phyloP scores from a whole-genome alignment of 1,140 invertebrate species.

The Cephus cinctus region DNA sequence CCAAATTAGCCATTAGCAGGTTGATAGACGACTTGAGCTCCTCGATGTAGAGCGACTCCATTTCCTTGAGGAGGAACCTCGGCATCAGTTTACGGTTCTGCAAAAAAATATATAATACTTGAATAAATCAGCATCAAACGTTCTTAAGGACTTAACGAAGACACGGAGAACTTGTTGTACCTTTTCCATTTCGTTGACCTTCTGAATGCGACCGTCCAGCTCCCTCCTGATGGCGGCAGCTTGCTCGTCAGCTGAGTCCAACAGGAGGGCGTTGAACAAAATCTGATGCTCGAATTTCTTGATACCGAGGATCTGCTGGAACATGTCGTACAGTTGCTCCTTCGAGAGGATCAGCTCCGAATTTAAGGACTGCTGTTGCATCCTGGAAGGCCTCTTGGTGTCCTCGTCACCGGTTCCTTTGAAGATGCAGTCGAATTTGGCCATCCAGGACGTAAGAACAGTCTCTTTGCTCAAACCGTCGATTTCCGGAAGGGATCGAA shows the following conservation, averaged over 20 bases:
- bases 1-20: conserved; percentile 96
- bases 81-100: conserved; percentile 97
- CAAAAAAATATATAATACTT: conserved; percentile 30
- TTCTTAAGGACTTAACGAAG: not conserved
- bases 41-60: conserved; percentile 99
- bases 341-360: conserved; percentile 91
- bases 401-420: conserved; percentile 91
- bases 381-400: conserved; percentile 77
- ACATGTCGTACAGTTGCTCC: conserved; percentile 99
- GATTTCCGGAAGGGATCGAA: conserved; percentile 96
- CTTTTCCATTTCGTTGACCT: conserved; percentile 95
- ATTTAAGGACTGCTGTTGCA: conserved; percentile 86
- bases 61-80: conserved; percentile 99
- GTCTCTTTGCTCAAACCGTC: conserved; percentile 99
- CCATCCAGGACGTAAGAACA: conserved; percentile 97
- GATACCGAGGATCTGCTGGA: conserved; percentile 96
- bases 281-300: conserved; percentile 99
- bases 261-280: conserved; percentile 96
- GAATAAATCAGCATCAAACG: no score
- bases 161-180: conserved; percentile 55
- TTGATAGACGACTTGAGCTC: conserved; percentile 98
- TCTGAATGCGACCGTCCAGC: conserved; percentile 94
- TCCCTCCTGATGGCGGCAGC: conserved; percentile 98
- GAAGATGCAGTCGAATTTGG: conserved; percentile 98
- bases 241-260: conserved; percentile 99